Conservation (phyloP, 2,888 invertebrate genomes). For the Corythucha ciliata region DNA sequence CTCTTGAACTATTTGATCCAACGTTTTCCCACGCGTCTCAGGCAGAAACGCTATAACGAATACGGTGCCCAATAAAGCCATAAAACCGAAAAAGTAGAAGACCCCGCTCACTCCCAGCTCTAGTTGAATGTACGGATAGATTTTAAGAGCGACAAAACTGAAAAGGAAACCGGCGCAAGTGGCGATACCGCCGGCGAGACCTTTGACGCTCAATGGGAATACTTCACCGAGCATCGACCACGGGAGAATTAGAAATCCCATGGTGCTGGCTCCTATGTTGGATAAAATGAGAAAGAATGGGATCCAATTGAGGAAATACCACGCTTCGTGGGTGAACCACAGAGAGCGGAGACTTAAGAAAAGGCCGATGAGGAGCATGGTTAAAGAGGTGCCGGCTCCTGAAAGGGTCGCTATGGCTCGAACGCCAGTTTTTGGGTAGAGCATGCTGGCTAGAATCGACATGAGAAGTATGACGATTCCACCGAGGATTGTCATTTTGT, state of each 20-base stretch:
- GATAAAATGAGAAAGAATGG: constrained; percentile 44
- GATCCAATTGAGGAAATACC: constrained; percentile 38
- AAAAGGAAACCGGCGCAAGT: constrained; percentile 46
- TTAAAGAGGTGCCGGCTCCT: constrained; percentile 48
- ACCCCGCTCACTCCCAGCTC: constrained; percentile 44
- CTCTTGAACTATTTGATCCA: constrained; percentile 31
- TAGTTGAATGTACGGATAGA: constrained; percentile 44
- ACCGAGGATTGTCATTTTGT: constrained; percentile 32
- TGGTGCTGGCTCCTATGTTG: constrained; percentile 47
- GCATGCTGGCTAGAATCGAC: constrained; percentile 31
- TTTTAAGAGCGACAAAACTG: constrained; percentile 47
- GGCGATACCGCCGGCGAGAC: constrained; percentile 45
- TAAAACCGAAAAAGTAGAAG: constrained; percentile 45
- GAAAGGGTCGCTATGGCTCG: constrained; percentile 50
- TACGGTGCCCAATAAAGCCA: constrained; percentile 45
- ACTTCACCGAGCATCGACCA: constrained; percentile 51
- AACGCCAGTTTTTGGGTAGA: constrained; percentile 49
- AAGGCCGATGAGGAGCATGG: constrained; percentile 45
- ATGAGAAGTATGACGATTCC: constrained; percentile 34
- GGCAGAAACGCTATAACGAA: constrained; percentile 46
- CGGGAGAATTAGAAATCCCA: constrained; percentile 49
- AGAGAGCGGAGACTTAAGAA: constrained; percentile 40
- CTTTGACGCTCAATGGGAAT: constrained; percentile 47
- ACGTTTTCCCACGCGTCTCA: constrained; percentile 48
- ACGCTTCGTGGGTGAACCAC: constrained; percentile 23